phyloP scores from a whole-genome alignment of 2,888 invertebrate genomes.

The Sphaerophoria taeniata region DNA sequence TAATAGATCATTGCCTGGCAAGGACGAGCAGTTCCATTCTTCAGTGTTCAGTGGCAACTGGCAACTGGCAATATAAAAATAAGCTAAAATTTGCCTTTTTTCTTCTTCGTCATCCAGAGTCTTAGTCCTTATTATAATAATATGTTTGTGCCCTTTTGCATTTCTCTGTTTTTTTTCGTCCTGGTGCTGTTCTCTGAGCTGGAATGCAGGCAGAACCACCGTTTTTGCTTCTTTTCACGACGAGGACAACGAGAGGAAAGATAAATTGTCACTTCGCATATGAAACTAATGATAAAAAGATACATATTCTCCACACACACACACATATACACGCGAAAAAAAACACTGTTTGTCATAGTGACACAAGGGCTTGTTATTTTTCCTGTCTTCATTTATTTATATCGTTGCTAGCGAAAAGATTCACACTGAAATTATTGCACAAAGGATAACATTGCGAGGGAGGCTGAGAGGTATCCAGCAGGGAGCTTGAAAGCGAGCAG shows the following conservation, averaged over 20 bases:
- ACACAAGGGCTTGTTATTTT: constrained; percentile 59
- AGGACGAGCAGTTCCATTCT: constrained; percentile 21
- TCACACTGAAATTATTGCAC: constrained; percentile 69
- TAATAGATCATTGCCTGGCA: constrained; percentile 67
- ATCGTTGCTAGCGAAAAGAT: constrained; percentile 47
- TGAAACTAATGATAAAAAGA: constrained; percentile 66
- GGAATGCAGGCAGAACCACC: constrained; percentile 9
- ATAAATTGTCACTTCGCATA: constrained; percentile 72
- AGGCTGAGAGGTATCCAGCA: constrained; percentile 13
- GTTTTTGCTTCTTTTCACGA: constrained; percentile 12
- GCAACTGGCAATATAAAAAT: constrained; percentile 28
- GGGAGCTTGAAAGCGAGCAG: no score
- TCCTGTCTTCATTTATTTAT: constrained; percentile 65
- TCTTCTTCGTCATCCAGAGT: constrained; percentile 17
- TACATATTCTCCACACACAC: constrained; percentile 10
- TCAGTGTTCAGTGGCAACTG: not conserved
- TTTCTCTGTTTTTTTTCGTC: not conserved
- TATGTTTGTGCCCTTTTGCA: constrained; percentile 10
- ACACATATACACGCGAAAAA: no score
- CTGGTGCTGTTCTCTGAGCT: not conserved
- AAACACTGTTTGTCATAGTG: constrained; percentile 25
- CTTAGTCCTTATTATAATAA: constrained; percentile 20
- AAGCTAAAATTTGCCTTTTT: constrained; percentile 6
- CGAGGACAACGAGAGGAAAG: constrained; percentile 38
- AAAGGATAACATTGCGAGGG: constrained; percentile 44